Evolutionary conservation across 2,888 invertebrate genomes (phyloP).

Genomic region (Eupeodes luniger): DNA sequence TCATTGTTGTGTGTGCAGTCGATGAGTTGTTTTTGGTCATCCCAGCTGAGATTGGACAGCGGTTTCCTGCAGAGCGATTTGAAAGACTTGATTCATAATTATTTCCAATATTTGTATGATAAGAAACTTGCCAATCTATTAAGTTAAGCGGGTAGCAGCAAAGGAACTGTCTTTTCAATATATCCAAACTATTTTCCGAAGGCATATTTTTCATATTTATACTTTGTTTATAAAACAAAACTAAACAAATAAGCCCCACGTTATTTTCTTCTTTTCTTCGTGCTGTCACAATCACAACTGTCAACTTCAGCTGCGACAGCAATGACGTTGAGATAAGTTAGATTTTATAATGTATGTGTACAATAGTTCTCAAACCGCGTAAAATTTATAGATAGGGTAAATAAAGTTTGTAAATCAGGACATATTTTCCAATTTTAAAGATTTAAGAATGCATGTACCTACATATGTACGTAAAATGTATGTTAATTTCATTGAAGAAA

Average conservation of each 20-base stretch:
- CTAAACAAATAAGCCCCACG: not conserved
- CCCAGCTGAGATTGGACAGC: constrained; percentile 81
- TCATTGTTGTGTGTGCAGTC: constrained; percentile 86
- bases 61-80: constrained; percentile 28
- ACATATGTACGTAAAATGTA: no score
- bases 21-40: constrained; percentile 86
- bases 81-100: not conserved
- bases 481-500: no score
- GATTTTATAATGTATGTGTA: no score
- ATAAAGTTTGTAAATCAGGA: no score
- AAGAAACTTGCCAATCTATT: constrained; percentile 79
- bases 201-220: not conserved
- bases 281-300: no score
- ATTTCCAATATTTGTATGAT: not conserved
- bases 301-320: no score
- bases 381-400: no score
- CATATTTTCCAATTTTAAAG: no score
- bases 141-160: constrained; percentile 81
- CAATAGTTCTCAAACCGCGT: no score
- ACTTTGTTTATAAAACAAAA: not conserved
- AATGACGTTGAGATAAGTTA: no score
- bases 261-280: not conserved
- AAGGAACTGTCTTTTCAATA: constrained; percentile 79
- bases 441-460: no score
- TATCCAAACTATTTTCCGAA: not conserved